phyloP scores from a whole-genome alignment of 2,888 invertebrate genomes.

The Drosophila anomelani region DNA sequence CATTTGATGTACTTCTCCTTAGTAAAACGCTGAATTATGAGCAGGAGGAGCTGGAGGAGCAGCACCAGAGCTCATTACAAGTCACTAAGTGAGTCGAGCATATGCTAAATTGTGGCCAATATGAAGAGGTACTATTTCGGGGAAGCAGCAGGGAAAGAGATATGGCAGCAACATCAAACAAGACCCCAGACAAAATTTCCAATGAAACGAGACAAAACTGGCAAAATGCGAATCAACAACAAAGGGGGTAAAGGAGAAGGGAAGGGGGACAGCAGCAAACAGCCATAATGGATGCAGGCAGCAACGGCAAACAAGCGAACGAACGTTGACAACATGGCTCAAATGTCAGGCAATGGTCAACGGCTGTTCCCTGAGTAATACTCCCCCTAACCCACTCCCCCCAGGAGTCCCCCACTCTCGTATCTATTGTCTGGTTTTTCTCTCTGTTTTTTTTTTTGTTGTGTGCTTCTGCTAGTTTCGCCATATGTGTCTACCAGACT shows the following conservation, averaged over 20 bases:
- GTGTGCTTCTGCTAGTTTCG: constrained; percentile 14
- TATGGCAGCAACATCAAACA: constrained; percentile 25
- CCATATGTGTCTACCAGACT: constrained; percentile 49
- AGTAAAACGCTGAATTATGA: constrained; percentile 34
- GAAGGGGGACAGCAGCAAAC: constrained; percentile 49
- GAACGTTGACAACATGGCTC: constrained; percentile 79
- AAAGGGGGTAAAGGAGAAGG: not conserved
- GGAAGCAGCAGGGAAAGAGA: not conserved
- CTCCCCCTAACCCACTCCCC: not conserved
- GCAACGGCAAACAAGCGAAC: constrained; percentile 53
- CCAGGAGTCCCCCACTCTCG: not conserved
- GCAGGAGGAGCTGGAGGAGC: constrained; percentile 22
- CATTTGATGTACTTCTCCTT: constrained; percentile 28
- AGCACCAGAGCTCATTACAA: constrained; percentile 60
- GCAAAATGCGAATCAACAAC: constrained; percentile 23
- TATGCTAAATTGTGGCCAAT: constrained; percentile 52
- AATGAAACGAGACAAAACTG: constrained; percentile 55
- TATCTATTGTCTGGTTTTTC: constrained; percentile 41
- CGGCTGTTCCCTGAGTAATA: constrained; percentile 57
- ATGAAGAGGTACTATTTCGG: constrained; percentile 1
- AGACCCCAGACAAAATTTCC: constrained; percentile 58
- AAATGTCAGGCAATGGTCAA: constrained; percentile 79
- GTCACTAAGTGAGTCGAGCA: constrained; percentile 60
- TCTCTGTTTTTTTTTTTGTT: not conserved
- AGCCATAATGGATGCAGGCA: constrained; percentile 74